Base-by-base conservation (phyloP, 2,888 invertebrate genomes). In the Drosophila quinaria region DNA sequence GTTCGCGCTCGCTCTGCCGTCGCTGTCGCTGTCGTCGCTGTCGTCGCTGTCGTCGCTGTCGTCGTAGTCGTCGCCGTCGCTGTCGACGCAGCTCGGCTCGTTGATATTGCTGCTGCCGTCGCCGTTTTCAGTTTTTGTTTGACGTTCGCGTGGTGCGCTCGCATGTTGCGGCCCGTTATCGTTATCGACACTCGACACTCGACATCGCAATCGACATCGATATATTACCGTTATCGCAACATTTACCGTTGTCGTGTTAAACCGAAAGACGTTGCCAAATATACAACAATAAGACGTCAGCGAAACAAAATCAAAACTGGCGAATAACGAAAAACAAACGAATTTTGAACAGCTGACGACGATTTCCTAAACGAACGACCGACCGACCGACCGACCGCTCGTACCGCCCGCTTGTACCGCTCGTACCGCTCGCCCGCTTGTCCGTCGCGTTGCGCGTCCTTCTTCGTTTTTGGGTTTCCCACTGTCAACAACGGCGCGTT, bases 71-170 rank as follows among this genome's bases (percentile, higher is more conserved):
- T 60, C 50, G 73, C 35, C n/a, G n/a, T n/a, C 49, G 78, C 47
- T 17, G 59, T 25, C 10, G 52, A 47, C 41, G 51, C 13, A 42
- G 55, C 8, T 71, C 42, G 72, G 54, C 63, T 66, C 59, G 70
- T 74, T 70, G 70, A 55, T 73, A 56, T 72, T 72, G 71, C 81
- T 74, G 76, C 58, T 75, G 78, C 69, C 75, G 74, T 65, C 67
- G 67, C 54, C 66, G 67, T 79, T 87, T 81, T 80, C 81, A 84
- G 86, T 89, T 78, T 89, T 89, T 77, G 81, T 84, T 88, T 84
- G 86, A 79, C 89, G 86, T 81, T 87, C 85, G 85, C 83, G 77
- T 79, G 77, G 82, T 79, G 74, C 79, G 85, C 75, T 78, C 69
- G 78, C 64, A 61, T 77, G 80, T 70, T 80, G 78, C 78, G 64